These are phyloP conservation scores for Drosophila fuyamai DNA, from an alignment of 1,140 invertebrate genomes.

Conservation along the genomic window DNA sequence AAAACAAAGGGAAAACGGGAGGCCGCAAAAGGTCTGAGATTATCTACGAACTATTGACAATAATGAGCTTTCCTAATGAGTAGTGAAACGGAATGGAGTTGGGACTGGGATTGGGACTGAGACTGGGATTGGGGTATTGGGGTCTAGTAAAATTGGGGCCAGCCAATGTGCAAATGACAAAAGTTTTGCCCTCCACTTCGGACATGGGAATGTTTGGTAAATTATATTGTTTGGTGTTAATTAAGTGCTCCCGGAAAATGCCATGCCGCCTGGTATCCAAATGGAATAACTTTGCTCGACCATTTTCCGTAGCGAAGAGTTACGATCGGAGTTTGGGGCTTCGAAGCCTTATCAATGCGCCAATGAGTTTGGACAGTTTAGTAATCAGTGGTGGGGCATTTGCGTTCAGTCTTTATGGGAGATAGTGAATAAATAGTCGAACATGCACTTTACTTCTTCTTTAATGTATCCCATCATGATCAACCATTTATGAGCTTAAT, in stretches of 20 bases:
- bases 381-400: background rate
- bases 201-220: slow-evolving; percentile 39
- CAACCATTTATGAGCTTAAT: too few relatives aligned
- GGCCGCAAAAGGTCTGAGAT: slow-evolving; percentile 41
- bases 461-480: too few relatives aligned
- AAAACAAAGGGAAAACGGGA: slow-evolving; percentile 20
- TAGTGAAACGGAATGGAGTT: slow-evolving; percentile 30
- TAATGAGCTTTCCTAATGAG: slow-evolving; percentile 82
- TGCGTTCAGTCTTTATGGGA: too few relatives aligned
- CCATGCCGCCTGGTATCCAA: background rate
- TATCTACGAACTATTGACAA: slow-evolving; percentile 78
- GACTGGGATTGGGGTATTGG: too few relatives aligned
- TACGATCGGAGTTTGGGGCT: background rate
- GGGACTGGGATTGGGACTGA: background rate
- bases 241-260: slow-evolving; percentile 31
- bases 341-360: slow-evolving; percentile 1
- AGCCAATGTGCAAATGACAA: slow-evolving; percentile 71
- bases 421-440: too few relatives aligned
- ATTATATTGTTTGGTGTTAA: slow-evolving; percentile 51
- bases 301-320: slow-evolving; percentile 13
- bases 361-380: slow-evolving; percentile 13
- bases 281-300: slow-evolving; percentile 31
- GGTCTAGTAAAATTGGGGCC: background rate
- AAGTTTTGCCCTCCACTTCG: slow-evolving; percentile 54
- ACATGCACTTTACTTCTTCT: too few relatives aligned